Evolutionary conservation across 2,113 vertebrate species (phyloP).

Genomic region (Neogale vison): DNA sequence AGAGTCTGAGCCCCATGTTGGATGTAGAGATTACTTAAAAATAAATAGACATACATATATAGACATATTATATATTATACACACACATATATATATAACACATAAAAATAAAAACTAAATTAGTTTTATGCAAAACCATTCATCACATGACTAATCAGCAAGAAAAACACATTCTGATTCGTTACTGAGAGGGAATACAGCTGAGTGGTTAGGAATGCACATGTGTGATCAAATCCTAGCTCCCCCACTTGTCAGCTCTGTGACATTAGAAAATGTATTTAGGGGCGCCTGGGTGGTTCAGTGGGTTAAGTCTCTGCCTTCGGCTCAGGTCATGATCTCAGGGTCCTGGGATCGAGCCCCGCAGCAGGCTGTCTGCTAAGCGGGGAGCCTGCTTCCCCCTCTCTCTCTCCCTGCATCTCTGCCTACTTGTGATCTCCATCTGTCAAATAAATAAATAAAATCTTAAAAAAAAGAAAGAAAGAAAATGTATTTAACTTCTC

Average conservation of each 20-base stretch:
- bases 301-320: too few relatives aligned
- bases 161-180: not conserved
- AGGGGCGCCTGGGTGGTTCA: too few relatives aligned
- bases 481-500: not conserved
- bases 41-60: not conserved
- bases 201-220: not conserved
- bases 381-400: too few relatives aligned
- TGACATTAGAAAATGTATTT: not conserved
- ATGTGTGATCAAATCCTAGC: not conserved
- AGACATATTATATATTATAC: not conserved
- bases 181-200: fast-evolving
- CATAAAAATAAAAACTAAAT: not conserved
- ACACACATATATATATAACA: not conserved
- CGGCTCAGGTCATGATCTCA: too few relatives aligned
- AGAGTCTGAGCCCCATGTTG: not conserved
- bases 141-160: too few relatives aligned
- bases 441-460: too few relatives aligned
- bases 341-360: too few relatives aligned
- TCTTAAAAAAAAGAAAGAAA: too few relatives aligned
- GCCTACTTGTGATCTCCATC: too few relatives aligned
- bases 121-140: not conserved
- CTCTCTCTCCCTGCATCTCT: too few relatives aligned
- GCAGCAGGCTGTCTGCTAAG: too few relatives aligned
- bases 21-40: not conserved
- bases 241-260: not conserved